A percentile compares a stretch with the other conserved stretches of the same genome.
Conservation (phyloP, 2,797 vertebrate genomes). For the Knipowitschia caucasica region DNA sequence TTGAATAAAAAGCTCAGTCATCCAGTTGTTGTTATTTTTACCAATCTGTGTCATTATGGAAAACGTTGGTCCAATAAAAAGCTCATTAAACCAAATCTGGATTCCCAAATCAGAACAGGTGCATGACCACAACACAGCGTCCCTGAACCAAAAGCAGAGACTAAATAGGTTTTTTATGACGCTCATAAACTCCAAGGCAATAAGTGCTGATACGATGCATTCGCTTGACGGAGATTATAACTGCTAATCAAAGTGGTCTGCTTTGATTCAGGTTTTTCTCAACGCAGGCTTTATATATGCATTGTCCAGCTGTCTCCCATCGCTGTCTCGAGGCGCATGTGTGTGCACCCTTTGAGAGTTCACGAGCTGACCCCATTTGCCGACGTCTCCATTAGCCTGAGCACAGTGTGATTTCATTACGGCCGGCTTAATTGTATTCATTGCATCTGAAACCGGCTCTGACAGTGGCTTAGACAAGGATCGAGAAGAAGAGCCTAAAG, state of each 20-base stretch:
- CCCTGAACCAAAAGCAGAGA: conserved; percentile 15
- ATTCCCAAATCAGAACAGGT: not conserved
- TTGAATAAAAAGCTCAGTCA: no score
- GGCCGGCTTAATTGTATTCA: conserved; percentile 62
- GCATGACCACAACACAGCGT: conserved; percentile 5
- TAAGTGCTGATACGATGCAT: conserved; percentile 13
- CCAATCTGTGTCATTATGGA: not conserved
- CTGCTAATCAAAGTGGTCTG: conserved; percentile 16
- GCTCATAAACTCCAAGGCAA: conserved; percentile 34
- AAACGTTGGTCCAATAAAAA: no score
- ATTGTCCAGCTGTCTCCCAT: conserved; percentile 35
- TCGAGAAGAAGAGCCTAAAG: conserved; percentile 32
- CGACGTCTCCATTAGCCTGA: conserved; percentile 67
- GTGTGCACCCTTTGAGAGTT: conserved; percentile 14
- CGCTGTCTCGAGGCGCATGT: conserved; percentile 1
- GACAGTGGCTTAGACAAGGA: conserved; percentile 48
- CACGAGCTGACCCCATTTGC: conserved; percentile 54
- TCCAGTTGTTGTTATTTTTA: no score
- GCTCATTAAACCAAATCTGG: no score
- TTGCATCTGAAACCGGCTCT: conserved; percentile 47
- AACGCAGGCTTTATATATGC: not conserved
- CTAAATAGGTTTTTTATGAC: conserved; percentile 52
- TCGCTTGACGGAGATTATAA: conserved; percentile 31
- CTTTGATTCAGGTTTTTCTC: conserved; percentile 24
- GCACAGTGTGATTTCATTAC: conserved; percentile 73